Evolutionary conservation across 2,888 invertebrate genomes (phyloP).

Genomic region (Zaprionus lineosus): DNA sequence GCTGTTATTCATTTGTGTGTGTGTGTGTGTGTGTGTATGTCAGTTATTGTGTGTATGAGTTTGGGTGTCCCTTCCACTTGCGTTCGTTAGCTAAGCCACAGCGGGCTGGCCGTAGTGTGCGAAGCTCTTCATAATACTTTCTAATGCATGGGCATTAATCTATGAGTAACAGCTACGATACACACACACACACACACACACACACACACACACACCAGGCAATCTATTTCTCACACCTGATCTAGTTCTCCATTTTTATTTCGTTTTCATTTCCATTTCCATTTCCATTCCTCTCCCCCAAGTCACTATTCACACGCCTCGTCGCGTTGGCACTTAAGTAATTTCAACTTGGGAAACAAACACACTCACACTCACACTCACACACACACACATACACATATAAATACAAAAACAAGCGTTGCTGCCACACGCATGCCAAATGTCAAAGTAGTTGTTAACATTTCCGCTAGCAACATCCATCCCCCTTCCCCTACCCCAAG

Average conservation of each 20-base stretch:
- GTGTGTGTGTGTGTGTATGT: conserved; percentile 1
- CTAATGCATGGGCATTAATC: conserved; percentile 68
- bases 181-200: conserved; percentile 3
- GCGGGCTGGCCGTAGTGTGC: conserved; percentile 35
- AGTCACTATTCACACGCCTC: conserved; percentile 58
- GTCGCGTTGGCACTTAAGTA: conserved; percentile 68
- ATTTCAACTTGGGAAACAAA: conserved; percentile 64
- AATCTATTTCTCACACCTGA: conserved; percentile 29
- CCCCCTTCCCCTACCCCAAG: neutral
- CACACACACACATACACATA: conserved; percentile 1
- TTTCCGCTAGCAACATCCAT: conserved; percentile 46
- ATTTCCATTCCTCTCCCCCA: conserved; percentile 40
- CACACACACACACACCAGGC: neutral
- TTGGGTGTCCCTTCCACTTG: neutral
- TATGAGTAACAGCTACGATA: conserved; percentile 43
- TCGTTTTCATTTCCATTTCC: neutral
- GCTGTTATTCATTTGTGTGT: neutral
- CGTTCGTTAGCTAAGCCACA: conserved; percentile 19
- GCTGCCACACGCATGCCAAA: conserved; percentile 45
- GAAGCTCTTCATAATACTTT: conserved; percentile 50
- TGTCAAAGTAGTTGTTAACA: conserved; percentile 79
- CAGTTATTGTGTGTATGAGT: conserved; percentile 7
- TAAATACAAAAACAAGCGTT: conserved; percentile 11
- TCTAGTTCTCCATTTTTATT: conserved; percentile 19
- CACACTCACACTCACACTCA: conserved; percentile 7